A percentile compares a stretch with the other conserved stretches of the same genome.
Evolutionary conservation across 1,140 invertebrate species (phyloP).

Genomic region (Tigriopus japonicus): DNA sequence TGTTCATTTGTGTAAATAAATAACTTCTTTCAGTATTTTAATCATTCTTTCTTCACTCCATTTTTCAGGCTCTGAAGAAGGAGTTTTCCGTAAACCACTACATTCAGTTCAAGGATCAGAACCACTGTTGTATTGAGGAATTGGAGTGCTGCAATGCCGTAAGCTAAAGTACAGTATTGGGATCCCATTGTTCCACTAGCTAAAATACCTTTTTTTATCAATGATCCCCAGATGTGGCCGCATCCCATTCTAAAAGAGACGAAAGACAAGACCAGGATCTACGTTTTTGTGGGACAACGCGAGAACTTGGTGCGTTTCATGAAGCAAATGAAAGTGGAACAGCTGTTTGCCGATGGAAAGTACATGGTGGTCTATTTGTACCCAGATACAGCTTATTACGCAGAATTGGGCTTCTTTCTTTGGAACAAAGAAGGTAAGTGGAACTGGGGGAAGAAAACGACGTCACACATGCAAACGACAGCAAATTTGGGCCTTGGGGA

Average conservation of each 20-base stretch:
- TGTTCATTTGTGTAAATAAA: too few species aligned
- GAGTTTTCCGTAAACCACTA: slow-evolving; percentile 1
- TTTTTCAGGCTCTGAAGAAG: slow-evolving; percentile 1
- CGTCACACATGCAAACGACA: too few species aligned
- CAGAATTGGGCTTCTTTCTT: neutral
- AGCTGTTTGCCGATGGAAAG: slow-evolving; percentile 10
- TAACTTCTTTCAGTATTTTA: too few species aligned
- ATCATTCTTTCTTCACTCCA: neutral
- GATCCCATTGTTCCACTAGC: neutral
- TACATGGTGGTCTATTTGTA: slow-evolving; percentile 10
- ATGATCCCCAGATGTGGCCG: neutral
- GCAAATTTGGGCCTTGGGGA: too few species aligned
- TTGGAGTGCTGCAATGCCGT: slow-evolving; percentile 1
- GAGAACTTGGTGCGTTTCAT: slow-evolving; percentile 8
- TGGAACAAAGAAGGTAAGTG: slow-evolving; percentile 9
- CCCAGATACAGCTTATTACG: slow-evolving; percentile 1
- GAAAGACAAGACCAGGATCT: slow-evolving; percentile 7
- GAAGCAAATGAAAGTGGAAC: slow-evolving; percentile 10
- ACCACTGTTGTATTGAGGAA: slow-evolving; percentile 1
- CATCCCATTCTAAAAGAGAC: slow-evolving; percentile 10
- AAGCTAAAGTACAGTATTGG: neutral
- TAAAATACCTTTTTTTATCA: neutral
- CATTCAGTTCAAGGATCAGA: neutral
- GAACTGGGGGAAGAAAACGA: neutral
- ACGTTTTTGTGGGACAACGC: slow-evolving; percentile 9